Base-by-base conservation (phyloP, 2,888 invertebrate genomes). In the Lithophane semibrunnea region DNA sequence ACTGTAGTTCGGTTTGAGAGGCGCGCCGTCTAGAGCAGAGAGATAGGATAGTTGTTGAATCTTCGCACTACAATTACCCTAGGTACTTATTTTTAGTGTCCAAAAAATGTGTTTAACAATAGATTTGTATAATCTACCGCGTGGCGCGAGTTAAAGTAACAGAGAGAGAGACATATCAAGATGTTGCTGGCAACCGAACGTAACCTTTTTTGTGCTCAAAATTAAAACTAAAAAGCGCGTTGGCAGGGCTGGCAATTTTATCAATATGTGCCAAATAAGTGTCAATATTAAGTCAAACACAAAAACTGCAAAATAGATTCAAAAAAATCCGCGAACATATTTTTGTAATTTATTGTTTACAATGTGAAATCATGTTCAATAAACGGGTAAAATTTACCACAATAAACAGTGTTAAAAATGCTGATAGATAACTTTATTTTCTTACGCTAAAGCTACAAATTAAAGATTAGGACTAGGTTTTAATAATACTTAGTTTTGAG, bases 291-390 rank as follows among this genome's bases (percentile, higher is more conserved):
- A 37, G 74, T 74, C 58, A 63, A 67, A 82, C 61, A 37, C n/a
- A 42, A 68, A 29, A 68, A n/a, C 68, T 18, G 9, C 37, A 67
- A 78, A 80, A 79, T 37, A 37, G 29, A 65, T 56, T 54, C 13
- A 68, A 58, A 61, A 75, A 78, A 44, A 44, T 70, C 60, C 54
- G 47, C 69, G 16, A 37, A 61, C 21, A 9, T 49, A 7, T 24
- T 70, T 80, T 42, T 69, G 13, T 67, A 56, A 67, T 24, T 76
- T 52, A 21, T 68, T 77, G 21, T 44, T 37, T 66, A 66, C 16
- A 80, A 83, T 78, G 65, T 69, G 60, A 66, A 78, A 78, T 56
- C 52, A 79, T 83, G 83, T 42, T 56, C 7, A 7, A 4, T 16
- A 52, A 29, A 71, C 16, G 5, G 21, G 1, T 24, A 42, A 69